These are phyloP conservation scores for Molorchus minor DNA, from an alignment of 2,888 invertebrate species.

Conservation along the genomic window DNA sequence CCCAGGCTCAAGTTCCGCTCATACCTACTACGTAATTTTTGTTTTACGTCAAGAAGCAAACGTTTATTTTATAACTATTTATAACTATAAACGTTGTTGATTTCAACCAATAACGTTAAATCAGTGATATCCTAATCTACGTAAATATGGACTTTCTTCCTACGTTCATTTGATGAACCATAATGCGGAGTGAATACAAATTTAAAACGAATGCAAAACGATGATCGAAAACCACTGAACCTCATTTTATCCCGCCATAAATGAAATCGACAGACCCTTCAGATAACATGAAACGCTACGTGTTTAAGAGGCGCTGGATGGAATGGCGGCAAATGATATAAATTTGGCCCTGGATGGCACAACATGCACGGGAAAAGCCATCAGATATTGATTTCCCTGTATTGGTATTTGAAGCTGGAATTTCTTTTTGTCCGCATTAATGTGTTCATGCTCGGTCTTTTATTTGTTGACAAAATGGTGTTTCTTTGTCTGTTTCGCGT, in stretches of 20 bases:
- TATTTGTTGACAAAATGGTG: too few relatives aligned
- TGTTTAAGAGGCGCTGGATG: neutral
- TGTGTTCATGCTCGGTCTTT: too few relatives aligned
- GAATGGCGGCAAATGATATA: neutral
- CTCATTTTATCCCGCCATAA: neutral
- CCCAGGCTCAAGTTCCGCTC: too few relatives aligned
- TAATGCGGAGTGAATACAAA: neutral
- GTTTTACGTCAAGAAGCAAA: too few relatives aligned
- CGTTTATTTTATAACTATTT: too few relatives aligned
- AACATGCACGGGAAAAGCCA: neutral
- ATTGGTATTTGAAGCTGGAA: neutral
- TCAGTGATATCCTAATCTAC: neutral
- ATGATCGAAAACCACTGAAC: neutral
- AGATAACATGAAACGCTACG: neutral
- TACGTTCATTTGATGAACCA: neutral
- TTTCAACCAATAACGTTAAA: too few relatives aligned
- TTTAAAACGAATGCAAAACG: neutral
- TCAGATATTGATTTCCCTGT: neutral
- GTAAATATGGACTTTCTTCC: neutral
- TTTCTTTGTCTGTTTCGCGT: neutral
- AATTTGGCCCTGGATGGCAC: neutral
- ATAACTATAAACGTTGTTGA: too few relatives aligned
- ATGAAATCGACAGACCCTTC: neutral
- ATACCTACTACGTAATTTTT: too few relatives aligned
- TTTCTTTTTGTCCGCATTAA: neutral